Conservation (phyloP, 2,888 invertebrate genomes). For the Acanthosepion esculentum region DNA sequence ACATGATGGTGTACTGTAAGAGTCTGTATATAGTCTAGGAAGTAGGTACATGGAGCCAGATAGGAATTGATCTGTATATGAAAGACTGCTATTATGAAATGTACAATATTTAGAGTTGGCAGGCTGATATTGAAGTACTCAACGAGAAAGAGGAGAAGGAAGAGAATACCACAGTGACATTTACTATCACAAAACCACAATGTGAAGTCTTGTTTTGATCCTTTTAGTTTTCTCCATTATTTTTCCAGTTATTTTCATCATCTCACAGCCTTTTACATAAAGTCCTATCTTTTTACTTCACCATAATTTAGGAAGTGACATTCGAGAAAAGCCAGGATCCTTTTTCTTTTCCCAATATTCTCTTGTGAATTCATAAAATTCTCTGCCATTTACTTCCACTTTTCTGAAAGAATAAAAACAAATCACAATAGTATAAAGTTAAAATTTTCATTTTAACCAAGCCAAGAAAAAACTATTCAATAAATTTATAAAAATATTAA, state of each 20-base stretch:
- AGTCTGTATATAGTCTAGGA: neutral
- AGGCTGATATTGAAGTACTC: neutral
- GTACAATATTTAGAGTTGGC: neutral
- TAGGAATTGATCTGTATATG: neutral
- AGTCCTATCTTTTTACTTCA: slow-evolving; percentile 52
- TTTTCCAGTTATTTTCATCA: slow-evolving; percentile 38
- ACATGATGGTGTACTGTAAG: neutral
- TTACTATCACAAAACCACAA: neutral
- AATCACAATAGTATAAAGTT: neutral
- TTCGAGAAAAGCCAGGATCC: slow-evolving; percentile 80
- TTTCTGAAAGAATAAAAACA: slow-evolving; percentile 60
- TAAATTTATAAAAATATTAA: neutral
- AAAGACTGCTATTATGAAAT: slow-evolving; percentile 33
- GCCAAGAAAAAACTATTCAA: neutral
- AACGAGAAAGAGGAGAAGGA: slow-evolving; percentile 21
- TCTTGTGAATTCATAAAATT: slow-evolving; percentile 83
- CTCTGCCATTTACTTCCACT: slow-evolving; percentile 77
- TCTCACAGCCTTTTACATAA: slow-evolving; percentile 46
- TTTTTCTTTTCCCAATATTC: slow-evolving; percentile 85
- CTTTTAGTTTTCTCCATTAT: neutral
- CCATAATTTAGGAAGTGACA: slow-evolving; percentile 67
- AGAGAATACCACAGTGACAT: neutral
- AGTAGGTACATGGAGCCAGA: slow-evolving; percentile 20
- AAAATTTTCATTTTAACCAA: neutral
- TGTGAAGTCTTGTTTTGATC: neutral